Percentiles rank a stretch among this genome's conserved stretches.
These are phyloP conservation scores for Halcyon chelicuti DNA, from an alignment of 2,797 vertebrate species.

Conservation along the genomic window DNA sequence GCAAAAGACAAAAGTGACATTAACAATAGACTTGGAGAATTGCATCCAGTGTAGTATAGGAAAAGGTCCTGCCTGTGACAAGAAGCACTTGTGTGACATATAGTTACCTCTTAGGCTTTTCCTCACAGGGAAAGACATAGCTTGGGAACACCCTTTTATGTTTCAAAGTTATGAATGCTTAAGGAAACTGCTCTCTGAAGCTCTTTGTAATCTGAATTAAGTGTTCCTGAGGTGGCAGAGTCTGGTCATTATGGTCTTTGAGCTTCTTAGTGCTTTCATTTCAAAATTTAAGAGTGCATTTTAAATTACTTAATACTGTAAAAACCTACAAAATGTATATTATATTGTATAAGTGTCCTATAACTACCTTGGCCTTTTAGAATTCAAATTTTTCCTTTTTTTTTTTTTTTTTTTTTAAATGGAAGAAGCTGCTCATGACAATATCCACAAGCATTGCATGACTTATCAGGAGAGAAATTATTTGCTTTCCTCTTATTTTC, in stretches of 20 bases:
- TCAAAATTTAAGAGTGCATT: background rate
- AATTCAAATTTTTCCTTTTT: background rate
- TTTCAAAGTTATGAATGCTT: background rate
- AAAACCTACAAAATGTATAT: background rate
- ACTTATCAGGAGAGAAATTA: background rate
- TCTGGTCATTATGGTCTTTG: background rate
- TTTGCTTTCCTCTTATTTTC: background rate
- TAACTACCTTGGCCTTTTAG: background rate
- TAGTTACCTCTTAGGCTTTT: background rate
- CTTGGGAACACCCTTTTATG: background rate
- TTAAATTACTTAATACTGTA: background rate
- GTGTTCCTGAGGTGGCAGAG: background rate
- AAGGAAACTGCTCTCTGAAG: background rate
- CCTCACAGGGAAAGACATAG: background rate
- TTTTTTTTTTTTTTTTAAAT: background rate
- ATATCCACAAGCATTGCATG: background rate
- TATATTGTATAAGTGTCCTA: background rate
- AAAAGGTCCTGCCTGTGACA: background rate
- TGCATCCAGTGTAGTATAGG: background rate
- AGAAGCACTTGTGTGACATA: background rate
- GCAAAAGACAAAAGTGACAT: background rate
- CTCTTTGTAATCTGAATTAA: background rate
- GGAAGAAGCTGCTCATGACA: background rate
- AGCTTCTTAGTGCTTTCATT: background rate
- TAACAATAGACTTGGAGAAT: background rate